These are phyloP conservation scores for Eristalinus sepulchralis DNA, from an alignment of 2,888 invertebrate species.

Conservation along the genomic window DNA sequence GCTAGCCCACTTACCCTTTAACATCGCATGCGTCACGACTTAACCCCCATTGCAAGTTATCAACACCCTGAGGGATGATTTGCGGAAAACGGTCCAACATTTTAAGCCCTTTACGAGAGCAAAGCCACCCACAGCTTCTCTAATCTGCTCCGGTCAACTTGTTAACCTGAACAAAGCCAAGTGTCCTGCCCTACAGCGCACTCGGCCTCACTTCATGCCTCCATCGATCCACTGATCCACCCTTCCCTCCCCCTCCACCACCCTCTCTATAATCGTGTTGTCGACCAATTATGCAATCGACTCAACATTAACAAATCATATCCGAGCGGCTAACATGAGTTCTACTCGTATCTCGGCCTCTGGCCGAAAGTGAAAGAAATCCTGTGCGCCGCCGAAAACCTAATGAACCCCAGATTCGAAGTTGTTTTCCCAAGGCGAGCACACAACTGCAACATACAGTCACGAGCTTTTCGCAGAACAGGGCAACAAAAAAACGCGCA, in stretches of 20 bases:
- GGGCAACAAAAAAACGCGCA: constrained; percentile 3
- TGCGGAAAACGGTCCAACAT: constrained; percentile 11
- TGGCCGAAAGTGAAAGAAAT: constrained; percentile 67
- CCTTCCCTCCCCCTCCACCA: neutral
- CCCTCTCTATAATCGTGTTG: no score
- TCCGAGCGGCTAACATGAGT: constrained; percentile 53
- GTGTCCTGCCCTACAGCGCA: constrained; percentile 50
- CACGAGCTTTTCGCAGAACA: constrained; percentile 50
- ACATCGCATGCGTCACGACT: constrained; percentile 25
- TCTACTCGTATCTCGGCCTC: constrained; percentile 43
- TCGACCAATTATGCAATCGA: constrained; percentile 62
- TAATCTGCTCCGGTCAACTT: constrained; percentile 53
- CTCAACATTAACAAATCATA: constrained; percentile 65
- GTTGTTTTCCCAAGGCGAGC: constrained; percentile 47
- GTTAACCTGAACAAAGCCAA: constrained; percentile 39
- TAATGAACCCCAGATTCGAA: constrained; percentile 42
- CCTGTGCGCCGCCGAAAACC: constrained; percentile 28
- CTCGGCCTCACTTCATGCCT: constrained; percentile 5
- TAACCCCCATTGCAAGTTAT: constrained; percentile 7
- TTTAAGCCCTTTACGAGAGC: constrained; percentile 33
- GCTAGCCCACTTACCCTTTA: neutral
- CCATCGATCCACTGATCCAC: neutral
- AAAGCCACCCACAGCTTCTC: neutral
- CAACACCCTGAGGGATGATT: constrained; percentile 37
- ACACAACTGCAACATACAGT: constrained; percentile 28